These are phyloP conservation scores for Listronotus oregonensis DNA, from an alignment of 1,140 invertebrate genomes.

Conservation along the genomic window DNA sequence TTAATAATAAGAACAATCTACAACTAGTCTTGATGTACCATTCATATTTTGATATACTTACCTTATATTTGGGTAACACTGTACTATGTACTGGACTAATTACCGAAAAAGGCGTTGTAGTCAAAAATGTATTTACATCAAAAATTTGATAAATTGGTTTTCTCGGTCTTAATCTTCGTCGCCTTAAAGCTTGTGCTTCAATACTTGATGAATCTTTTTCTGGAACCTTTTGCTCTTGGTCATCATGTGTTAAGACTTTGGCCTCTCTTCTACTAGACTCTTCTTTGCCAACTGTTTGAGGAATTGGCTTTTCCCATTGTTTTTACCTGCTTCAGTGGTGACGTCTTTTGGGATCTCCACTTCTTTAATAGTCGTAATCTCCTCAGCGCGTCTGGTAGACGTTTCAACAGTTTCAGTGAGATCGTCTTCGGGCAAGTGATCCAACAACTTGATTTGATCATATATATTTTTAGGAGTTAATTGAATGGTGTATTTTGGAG, in stretches of 20 bases:
- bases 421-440: slow-evolving; percentile 39
- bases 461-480: slow-evolving; percentile 47
- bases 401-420: not conserved
- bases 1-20: too few species aligned
- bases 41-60: slow-evolving; percentile 7
- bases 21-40: not conserved
- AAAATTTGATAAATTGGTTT: slow-evolving; percentile 37
- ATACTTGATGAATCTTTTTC: slow-evolving; percentile 2
- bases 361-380: not conserved
- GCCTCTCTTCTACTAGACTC: slow-evolving; percentile 3
- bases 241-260: not conserved
- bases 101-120: slow-evolving; percentile 37
- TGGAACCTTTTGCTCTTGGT: not conserved
- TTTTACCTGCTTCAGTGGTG: not conserved
- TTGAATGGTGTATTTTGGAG: slow-evolving; percentile 44
- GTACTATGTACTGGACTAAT: slow-evolving; percentile 35
- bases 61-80: slow-evolving; percentile 41
- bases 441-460: slow-evolving; percentile 44
- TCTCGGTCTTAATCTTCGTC: slow-evolving; percentile 18
- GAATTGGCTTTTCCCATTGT: not conserved
- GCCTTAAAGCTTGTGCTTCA: slow-evolving; percentile 33
- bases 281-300: not conserved
- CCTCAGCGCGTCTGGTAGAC: not conserved
- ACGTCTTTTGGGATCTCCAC: not conserved
- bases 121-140: slow-evolving; percentile 39